A percentile compares a stretch with the other conserved stretches of the same genome.
Conservation (phyloP, 2,113 vertebrate species). For the Aptenodytes patagonicus region DNA sequence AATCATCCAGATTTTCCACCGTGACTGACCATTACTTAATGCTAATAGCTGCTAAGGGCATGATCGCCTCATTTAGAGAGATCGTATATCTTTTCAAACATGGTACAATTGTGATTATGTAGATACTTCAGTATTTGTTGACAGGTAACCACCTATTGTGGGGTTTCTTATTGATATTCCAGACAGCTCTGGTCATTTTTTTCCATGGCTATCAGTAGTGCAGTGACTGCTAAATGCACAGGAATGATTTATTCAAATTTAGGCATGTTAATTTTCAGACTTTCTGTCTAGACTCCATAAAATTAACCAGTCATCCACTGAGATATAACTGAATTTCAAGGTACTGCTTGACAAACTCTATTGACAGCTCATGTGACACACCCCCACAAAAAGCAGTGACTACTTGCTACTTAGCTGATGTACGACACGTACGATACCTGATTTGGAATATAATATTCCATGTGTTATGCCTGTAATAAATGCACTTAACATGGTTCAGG, state of each 20-base stretch:
- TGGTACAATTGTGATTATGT: conserved; percentile 9
- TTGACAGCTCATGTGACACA: background rate
- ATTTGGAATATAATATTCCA: background rate
- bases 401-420: background rate
- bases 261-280: conserved; percentile 57
- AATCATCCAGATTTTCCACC: background rate
- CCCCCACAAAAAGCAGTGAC: background rate
- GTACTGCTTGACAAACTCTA: background rate
- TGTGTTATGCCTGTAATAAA: background rate
- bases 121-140: conserved; percentile 35
- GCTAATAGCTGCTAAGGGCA: conserved; percentile 6
- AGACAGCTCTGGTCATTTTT: conserved; percentile 56
- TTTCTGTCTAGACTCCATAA: conserved; percentile 18
- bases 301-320: conserved; percentile 41
- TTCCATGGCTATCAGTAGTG: conserved; percentile 47
- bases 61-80: background rate
- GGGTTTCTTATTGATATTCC: conserved; percentile 46
- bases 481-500: background rate
- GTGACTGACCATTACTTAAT: background rate
- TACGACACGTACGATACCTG: background rate
- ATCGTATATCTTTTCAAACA: background rate
- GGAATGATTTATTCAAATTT: conserved; percentile 65
- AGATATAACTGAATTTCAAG: conserved; percentile 31
- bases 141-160: background rate
- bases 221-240: conserved; percentile 31